A percentile compares a stretch with the other conserved stretches of the same genome.
phyloP scores from a whole-genome alignment of 1,140 invertebrate genomes.

The Cryptotermes secundus region DNA sequence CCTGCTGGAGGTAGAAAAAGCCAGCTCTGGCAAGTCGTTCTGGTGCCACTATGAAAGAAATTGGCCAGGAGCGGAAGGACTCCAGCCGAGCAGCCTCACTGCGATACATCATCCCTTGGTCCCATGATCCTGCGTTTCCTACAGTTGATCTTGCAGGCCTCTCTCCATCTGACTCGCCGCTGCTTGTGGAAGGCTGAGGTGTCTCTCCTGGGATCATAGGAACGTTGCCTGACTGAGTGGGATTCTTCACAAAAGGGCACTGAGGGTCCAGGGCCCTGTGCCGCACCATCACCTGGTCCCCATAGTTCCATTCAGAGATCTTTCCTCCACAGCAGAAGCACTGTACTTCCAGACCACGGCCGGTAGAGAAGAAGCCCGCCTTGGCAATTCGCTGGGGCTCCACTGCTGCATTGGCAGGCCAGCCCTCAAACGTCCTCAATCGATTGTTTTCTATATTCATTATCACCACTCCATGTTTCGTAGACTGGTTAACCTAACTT shows the following conservation, averaged over 20 bases:
- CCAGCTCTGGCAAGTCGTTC: slow-evolving; percentile 73
- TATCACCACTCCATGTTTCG: not conserved
- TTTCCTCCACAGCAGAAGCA: slow-evolving; percentile 73
- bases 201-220: slow-evolving; percentile 47
- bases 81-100: slow-evolving; percentile 62
- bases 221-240: slow-evolving; percentile 63
- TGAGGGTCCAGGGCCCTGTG: slow-evolving; percentile 63
- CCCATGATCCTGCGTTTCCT: not conserved
- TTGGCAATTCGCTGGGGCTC: slow-evolving; percentile 66
- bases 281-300: slow-evolving; percentile 66
- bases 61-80: slow-evolving; percentile 73
- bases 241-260: slow-evolving; percentile 70
- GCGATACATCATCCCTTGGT: not conserved
- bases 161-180: not conserved
- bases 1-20: slow-evolving; percentile 68
- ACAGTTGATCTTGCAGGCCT: not conserved
- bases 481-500: no score
- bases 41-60: slow-evolving; percentile 61
- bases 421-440: slow-evolving; percentile 65
- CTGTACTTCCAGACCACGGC: slow-evolving; percentile 64
- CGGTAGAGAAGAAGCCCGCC: slow-evolving; percentile 80
- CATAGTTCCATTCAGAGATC: slow-evolving; percentile 73
- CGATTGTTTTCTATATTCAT: slow-evolving; percentile 71
- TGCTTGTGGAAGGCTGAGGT: not conserved
- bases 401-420: slow-evolving; percentile 68